Evolutionary conservation across 1,140 invertebrate genomes (phyloP).

Genomic region (Coboldia fuscipes): DNA sequence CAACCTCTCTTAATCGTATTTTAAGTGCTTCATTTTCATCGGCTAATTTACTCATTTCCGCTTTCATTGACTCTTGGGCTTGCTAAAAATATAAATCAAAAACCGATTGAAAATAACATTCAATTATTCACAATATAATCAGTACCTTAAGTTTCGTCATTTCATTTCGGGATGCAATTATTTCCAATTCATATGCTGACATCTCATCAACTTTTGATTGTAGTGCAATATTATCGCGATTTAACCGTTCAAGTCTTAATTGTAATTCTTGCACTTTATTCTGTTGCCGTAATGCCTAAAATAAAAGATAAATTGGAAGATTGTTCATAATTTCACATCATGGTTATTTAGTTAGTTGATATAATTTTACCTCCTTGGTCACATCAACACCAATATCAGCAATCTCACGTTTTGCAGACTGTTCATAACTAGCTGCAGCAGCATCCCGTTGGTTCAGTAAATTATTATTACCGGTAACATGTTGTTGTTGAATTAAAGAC

Average conservation of each 20-base stretch:
- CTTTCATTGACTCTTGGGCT: constrained; percentile 19
- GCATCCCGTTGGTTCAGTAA: background rate
- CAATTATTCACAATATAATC: constrained; percentile 1
- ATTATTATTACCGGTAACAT: constrained; percentile 3
- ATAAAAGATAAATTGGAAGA: background rate
- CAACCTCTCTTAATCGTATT: constrained; percentile 48
- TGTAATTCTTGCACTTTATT: constrained; percentile 17
- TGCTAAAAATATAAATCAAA: background rate
- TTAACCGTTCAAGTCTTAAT: constrained; percentile 18
- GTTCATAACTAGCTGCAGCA: background rate
- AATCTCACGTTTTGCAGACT: background rate
- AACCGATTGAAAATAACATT: background rate
- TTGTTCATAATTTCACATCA: too few species aligned
- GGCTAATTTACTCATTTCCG: constrained; percentile 37
- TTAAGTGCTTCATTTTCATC: constrained; percentile 54
- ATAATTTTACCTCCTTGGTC: background rate
- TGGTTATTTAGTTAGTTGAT: too few species aligned
- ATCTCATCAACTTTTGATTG: constrained; percentile 27
- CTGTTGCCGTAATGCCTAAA: constrained; percentile 9
- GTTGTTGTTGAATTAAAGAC: background rate
- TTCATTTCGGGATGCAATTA: constrained; percentile 24
- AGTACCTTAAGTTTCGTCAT: constrained; percentile 23
- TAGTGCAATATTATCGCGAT: constrained; percentile 25
- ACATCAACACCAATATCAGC: background rate
- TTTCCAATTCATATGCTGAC: constrained; percentile 23